Evolutionary conservation across 2,113 vertebrate genomes (phyloP).

Genomic region (Cricetomys ansorgei): DNA sequence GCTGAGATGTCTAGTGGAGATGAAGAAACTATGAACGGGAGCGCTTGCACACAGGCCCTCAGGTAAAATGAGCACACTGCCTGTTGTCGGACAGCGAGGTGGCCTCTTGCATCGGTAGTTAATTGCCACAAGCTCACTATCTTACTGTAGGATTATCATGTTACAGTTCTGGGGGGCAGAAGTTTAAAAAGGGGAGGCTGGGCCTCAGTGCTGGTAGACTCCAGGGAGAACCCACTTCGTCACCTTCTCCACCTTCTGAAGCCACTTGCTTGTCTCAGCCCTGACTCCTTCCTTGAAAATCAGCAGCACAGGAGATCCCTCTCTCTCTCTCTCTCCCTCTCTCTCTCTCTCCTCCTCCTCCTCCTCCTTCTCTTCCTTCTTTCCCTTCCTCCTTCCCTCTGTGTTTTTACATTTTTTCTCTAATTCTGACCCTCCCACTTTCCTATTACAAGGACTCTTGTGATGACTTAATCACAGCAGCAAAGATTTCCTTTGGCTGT

Average conservation of each 20-base stretch:
- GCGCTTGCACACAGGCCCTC: fast-evolving
- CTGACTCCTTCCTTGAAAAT: neutral
- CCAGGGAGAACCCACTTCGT: neutral
- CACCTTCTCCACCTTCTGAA: neutral
- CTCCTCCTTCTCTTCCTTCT: neutral
- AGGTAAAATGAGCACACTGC: fast-evolving
- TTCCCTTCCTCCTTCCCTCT: neutral
- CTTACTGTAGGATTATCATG: neutral
- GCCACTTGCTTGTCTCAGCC: neutral
- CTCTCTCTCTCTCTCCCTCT: too few relatives aligned
- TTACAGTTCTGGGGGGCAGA: neutral
- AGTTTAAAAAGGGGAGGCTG: fast-evolving
- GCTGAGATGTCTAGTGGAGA: neutral
- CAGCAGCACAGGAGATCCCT: neutral
- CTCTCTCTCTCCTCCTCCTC: too few relatives aligned
- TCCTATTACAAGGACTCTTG: neutral
- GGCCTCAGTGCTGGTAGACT: neutral
- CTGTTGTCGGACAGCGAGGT: fast-evolving
- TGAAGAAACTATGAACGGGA: neutral
- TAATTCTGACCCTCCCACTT: neutral
- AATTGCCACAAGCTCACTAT: too few relatives aligned
- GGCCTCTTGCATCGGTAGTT: neutral
- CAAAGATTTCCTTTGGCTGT: neutral
- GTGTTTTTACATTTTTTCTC: neutral
- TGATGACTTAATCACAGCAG: neutral